Conservation (phyloP, 2,113 vertebrate genomes). For the Lophochroa leadbeateri region DNA sequence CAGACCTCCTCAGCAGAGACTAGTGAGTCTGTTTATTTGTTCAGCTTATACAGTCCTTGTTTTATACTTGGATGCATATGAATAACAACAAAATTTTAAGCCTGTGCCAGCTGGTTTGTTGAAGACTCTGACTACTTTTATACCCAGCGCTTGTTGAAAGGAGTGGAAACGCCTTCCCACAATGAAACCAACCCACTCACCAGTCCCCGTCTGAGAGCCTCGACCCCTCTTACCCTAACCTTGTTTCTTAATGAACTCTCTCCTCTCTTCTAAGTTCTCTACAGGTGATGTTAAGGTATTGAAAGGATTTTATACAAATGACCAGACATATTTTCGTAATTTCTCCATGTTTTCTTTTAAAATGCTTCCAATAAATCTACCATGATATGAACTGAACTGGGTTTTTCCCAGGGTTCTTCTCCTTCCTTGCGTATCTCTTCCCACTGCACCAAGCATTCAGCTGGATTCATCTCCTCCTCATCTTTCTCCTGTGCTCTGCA, state of each 20-base stretch:
- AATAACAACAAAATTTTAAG: slow-evolving; percentile 56
- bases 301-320: not conserved
- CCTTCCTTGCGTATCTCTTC: not conserved
- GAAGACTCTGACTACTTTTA: not conserved
- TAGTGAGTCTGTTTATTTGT: slow-evolving; percentile 59
- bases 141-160: slow-evolving; percentile 16
- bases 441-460: not conserved
- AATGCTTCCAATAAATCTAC: not conserved
- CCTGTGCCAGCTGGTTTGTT: slow-evolving; percentile 51
- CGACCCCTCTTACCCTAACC: not conserved
- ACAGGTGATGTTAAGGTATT: not conserved
- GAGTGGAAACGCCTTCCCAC: not conserved
- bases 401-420: not conserved
- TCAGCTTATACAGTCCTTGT: slow-evolving; percentile 45
- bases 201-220: not conserved
- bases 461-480: not conserved
- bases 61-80: slow-evolving; percentile 53
- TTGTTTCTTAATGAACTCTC: not conserved
- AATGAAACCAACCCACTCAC: not conserved
- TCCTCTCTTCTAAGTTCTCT: not conserved
- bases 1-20: slow-evolving; percentile 49
- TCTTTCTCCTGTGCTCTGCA: not conserved
- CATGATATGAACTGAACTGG: not conserved
- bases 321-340: not conserved
- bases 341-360: not conserved